Evolutionary conservation across 2,797 vertebrate genomes (phyloP).

Genomic region (Remorina albescens): DNA sequence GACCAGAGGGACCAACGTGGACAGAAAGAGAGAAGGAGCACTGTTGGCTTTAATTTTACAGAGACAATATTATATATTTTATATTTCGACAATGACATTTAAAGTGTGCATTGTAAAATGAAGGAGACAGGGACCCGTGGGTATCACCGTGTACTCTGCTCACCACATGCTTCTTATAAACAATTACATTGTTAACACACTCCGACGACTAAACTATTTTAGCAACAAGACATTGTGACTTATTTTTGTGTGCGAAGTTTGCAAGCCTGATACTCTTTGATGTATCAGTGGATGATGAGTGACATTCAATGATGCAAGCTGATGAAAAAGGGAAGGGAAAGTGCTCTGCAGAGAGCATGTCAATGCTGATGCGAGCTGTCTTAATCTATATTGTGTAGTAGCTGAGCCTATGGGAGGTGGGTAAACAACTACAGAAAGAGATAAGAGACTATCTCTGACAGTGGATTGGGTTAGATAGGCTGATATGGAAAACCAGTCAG

Average conservation of each 20-base stretch:
- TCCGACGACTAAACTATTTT: neutral
- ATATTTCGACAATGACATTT: conserved; percentile 24
- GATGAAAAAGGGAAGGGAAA: conserved; percentile 62
- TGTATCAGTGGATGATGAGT: conserved; percentile 39
- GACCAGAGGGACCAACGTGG: conserved; percentile 21
- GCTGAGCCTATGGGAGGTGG: conserved; percentile 10
- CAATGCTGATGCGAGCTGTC: conserved; percentile 32
- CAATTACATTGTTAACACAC: neutral
- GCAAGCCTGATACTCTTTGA: conserved; percentile 24
- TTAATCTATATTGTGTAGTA: conserved; percentile 14
- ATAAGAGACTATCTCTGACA: conserved; percentile 19
- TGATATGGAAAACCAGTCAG: conserved; percentile 19
- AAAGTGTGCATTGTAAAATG: conserved; percentile 7
- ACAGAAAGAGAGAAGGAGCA: conserved; percentile 1
- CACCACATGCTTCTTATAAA: conserved; percentile 7
- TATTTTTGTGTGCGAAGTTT: neutral
- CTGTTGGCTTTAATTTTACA: conserved; percentile 21
- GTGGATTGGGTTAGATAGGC: conserved; percentile 13
- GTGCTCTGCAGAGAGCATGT: conserved; percentile 23
- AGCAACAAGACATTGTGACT: neutral
- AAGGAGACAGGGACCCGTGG: conserved; percentile 5
- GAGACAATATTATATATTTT: conserved; percentile 34
- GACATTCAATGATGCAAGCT: conserved; percentile 64
- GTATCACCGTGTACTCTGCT: neutral
- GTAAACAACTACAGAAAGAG: conserved; percentile 4